Percentiles rank a stretch among this genome's conserved stretches.
phyloP scores from a whole-genome alignment of 1,140 invertebrate genomes.

The Rhagoletis pomonella region DNA sequence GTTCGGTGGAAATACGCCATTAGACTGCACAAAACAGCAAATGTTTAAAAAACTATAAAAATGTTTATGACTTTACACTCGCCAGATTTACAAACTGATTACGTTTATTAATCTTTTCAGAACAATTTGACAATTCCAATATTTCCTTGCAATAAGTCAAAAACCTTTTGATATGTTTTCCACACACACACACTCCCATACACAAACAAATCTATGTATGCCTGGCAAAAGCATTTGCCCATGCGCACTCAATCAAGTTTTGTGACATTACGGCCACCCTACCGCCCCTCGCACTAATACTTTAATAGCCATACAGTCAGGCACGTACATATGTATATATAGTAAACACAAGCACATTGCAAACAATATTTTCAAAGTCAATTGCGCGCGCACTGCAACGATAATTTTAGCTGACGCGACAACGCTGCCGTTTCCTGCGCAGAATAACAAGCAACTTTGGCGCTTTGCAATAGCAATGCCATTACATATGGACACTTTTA shows the following conservation, averaged over 20 bases:
- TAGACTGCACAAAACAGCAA: background rate
- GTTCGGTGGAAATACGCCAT: no score
- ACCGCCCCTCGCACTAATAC: background rate
- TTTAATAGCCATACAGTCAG: background rate
- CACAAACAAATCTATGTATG: background rate
- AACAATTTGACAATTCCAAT: background rate
- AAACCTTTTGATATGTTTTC: background rate
- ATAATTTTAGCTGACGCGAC: background rate
- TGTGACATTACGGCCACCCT: background rate
- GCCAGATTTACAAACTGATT: background rate
- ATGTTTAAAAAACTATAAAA: conserved; percentile 39
- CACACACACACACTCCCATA: background rate
- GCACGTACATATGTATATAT: background rate
- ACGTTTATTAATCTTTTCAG: background rate
- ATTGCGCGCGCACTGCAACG: background rate
- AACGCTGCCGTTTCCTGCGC: conserved; percentile 1
- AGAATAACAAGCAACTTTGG: conserved; percentile 16
- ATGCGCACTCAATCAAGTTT: background rate
- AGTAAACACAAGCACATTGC: background rate
- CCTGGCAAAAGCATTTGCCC: background rate
- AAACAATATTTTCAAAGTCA: conserved; percentile 7
- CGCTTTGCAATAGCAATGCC: conserved; percentile 11
- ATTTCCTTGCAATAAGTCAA: conserved; percentile 19
- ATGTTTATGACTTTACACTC: background rate
- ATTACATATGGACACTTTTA: background rate